phyloP scores from a whole-genome alignment of 92 coral and sea anemone species.

The Epizoanthus fatuus region DNA sequence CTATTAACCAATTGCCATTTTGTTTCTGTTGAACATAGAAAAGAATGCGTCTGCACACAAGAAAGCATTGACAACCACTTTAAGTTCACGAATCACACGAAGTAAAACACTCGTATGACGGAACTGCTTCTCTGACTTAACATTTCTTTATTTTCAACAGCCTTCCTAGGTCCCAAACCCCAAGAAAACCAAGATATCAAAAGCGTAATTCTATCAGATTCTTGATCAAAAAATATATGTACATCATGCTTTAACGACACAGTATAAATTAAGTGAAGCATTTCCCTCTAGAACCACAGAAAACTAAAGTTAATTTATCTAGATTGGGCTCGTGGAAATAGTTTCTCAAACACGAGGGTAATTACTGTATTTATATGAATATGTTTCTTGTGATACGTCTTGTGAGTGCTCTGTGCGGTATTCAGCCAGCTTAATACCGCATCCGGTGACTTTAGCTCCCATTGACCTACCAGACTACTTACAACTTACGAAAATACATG shows the following conservation, averaged over 20 bases:
- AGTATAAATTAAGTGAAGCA: neutral
- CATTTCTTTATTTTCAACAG: too few species aligned
- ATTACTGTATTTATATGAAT: neutral
- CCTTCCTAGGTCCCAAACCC: neutral
- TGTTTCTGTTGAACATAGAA: too few species aligned
- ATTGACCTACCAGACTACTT: too few species aligned
- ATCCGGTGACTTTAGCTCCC: too few species aligned
- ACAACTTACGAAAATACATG: too few species aligned
- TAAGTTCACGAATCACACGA: too few species aligned
- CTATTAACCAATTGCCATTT: too few species aligned
- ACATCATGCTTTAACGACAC: neutral
- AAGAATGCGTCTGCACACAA: too few species aligned
- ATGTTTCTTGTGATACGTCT: neutral
- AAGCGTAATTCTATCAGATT: neutral
- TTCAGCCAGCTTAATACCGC: neutral
- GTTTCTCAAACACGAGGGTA: neutral
- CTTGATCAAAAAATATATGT: slow-evolving; percentile 15
- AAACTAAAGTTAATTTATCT: neutral
- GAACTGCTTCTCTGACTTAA: too few species aligned
- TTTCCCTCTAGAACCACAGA: neutral
- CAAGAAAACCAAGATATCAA: neutral
- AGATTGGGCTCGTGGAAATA: neutral
- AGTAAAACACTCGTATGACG: too few species aligned
- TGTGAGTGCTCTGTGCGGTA: neutral
- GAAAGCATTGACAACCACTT: too few species aligned